Percentiles rank a stretch among this genome's conserved stretches.
phyloP scores from a whole-genome alignment of 2,113 vertebrate species.

The Paramisgurnus dabryanus region DNA sequence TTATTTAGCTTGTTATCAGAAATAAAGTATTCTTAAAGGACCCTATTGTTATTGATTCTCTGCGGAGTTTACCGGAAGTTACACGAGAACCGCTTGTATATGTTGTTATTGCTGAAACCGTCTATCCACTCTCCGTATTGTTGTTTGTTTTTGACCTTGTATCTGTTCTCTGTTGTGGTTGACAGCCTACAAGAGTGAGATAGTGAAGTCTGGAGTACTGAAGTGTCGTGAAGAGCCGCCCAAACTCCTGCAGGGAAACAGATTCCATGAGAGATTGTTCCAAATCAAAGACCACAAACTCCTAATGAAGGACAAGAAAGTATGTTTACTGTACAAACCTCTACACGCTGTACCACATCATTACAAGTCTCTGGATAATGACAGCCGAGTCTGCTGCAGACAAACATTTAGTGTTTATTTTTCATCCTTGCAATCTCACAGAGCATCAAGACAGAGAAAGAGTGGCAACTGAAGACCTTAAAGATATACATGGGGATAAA shows the following conservation, averaged over 20 bases:
- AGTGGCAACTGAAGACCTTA: conserved; percentile 87
- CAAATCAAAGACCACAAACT: conserved; percentile 84
- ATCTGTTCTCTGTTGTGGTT: background rate
- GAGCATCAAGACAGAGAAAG: conserved; percentile 90
- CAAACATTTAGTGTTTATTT: background rate
- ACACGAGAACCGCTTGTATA: no score
- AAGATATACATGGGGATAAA: conserved; percentile 94
- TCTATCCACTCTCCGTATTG: background rate
- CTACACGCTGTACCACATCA: background rate
- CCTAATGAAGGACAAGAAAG: conserved; percentile 94
- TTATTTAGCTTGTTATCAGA: no score
- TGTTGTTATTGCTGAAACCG: no score
- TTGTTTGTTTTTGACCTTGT: background rate
- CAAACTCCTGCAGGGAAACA: conserved; percentile 85
- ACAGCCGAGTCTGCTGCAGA: background rate
- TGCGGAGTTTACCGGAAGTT: no score
- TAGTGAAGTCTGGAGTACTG: conserved; percentile 85
- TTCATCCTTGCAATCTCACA: conserved; percentile 58
- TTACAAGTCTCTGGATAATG: background rate
- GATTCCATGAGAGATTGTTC: conserved; percentile 92
- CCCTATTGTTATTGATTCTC: no score
- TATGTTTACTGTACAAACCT: conserved; percentile 54
- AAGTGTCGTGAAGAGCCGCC: conserved; percentile 90
- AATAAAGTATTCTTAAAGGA: no score
- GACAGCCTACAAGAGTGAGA: conserved; percentile 84